These are phyloP conservation scores for Bradypodion pumilum DNA, from an alignment of 2,797 vertebrate species.

Conservation along the genomic window DNA sequence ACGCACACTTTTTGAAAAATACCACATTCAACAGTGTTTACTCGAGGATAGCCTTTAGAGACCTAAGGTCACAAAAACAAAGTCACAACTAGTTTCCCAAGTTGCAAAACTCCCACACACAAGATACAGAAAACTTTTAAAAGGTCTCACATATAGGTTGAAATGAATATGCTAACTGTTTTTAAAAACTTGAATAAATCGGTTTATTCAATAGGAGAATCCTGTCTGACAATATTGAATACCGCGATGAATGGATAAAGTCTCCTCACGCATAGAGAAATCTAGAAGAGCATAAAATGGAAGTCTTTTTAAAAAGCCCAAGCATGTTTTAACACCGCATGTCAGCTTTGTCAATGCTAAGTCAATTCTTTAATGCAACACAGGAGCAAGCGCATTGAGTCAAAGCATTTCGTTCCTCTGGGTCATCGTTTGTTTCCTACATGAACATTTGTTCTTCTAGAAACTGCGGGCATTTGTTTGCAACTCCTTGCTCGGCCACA, in stretches of 20 bases:
- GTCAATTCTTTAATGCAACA: not conserved
- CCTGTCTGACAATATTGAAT: not conserved
- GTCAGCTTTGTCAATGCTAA: slow-evolving; percentile 50
- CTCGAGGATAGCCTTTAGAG: slow-evolving; percentile 58
- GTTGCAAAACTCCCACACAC: slow-evolving; percentile 57
- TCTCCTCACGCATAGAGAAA: slow-evolving; percentile 42
- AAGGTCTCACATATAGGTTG: slow-evolving; percentile 4
- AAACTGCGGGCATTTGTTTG: not conserved
- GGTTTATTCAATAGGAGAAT: not conserved
- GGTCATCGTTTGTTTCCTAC: not conserved
- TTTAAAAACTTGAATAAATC: not conserved
- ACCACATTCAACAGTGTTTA: not conserved
- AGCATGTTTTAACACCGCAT: slow-evolving; percentile 37
- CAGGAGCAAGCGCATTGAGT: slow-evolving; percentile 42
- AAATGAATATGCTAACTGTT: not conserved
- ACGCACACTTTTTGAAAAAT: not conserved
- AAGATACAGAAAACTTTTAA: slow-evolving; percentile 34
- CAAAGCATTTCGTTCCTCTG: not conserved
- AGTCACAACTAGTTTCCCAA: slow-evolving; percentile 66
- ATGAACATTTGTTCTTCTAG: not conserved
- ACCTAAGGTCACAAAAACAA: slow-evolving; percentile 72
- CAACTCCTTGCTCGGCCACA: not conserved
- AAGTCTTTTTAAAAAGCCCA: not conserved
- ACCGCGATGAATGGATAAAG: slow-evolving; percentile 37
- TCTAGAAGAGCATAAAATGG: slow-evolving; percentile 33